Evolutionary conservation across 2,113 vertebrate genomes (phyloP).

Genomic region (Rousettus leschenaultii): DNA sequence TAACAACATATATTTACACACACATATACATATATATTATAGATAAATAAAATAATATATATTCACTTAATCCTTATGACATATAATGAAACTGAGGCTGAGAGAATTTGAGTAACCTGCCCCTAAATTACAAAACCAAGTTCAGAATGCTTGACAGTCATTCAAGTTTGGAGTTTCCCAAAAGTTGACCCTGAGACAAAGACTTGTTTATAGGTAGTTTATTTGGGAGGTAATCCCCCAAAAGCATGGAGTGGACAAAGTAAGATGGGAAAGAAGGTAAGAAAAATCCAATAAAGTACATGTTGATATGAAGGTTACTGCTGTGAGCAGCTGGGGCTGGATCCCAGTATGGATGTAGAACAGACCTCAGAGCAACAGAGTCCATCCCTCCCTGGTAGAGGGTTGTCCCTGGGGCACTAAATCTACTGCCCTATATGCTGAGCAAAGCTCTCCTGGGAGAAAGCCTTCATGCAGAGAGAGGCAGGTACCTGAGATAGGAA

Average conservation of each 20-base stretch:
- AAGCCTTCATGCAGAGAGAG: too few species aligned
- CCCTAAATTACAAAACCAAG: neutral
- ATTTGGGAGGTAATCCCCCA: neutral
- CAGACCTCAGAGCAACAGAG: neutral
- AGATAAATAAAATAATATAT: neutral
- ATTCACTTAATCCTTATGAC: neutral
- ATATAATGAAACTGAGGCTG: neutral
- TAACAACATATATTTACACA: neutral
- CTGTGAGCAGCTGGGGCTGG: neutral
- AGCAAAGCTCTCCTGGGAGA: too few species aligned
- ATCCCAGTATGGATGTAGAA: neutral
- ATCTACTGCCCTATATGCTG: too few species aligned
- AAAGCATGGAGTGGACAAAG: neutral
- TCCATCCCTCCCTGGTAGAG: too few species aligned
- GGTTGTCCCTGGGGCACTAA: too few species aligned
- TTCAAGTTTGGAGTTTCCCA: neutral
- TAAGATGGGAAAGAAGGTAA: neutral
- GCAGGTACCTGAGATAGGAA: too few species aligned
- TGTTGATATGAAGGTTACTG: neutral
- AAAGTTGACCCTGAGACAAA: neutral
- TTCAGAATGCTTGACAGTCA: neutral
- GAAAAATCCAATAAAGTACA: neutral
- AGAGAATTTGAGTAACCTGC: neutral
- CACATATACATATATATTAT: neutral
- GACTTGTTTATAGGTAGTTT: neutral